Evolutionary conservation across 2,113 vertebrate species (phyloP).

Genomic region (Anhinga anhinga): DNA sequence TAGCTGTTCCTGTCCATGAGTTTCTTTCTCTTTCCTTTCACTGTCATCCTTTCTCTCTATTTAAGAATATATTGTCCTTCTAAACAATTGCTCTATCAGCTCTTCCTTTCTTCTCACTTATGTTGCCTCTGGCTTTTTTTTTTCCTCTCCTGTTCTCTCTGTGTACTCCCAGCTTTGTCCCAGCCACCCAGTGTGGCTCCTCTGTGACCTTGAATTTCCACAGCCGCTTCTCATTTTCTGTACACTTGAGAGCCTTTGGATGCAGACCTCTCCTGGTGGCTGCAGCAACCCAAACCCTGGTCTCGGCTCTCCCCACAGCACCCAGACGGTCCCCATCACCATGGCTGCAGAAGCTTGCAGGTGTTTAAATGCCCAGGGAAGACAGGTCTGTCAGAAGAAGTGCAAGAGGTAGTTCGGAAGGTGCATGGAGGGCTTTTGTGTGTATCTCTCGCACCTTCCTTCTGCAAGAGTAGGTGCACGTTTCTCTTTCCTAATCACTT

Average conservation of each 20-base stretch:
- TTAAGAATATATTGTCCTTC: neutral
- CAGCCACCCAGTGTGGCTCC: neutral
- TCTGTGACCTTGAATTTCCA: neutral
- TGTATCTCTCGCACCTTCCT: neutral
- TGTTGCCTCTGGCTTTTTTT: neutral
- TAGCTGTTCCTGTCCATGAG: neutral
- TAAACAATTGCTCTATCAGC: neutral
- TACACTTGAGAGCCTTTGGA: neutral
- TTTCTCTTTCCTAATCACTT: neutral
- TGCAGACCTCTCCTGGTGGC: neutral
- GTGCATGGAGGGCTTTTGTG: neutral
- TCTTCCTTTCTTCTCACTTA: neutral
- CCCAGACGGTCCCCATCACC: rapidly evolving
- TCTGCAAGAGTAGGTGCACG: neutral
- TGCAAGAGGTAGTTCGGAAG: neutral
- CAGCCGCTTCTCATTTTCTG: neutral
- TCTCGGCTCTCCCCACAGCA: neutral
- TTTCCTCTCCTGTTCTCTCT: neutral
- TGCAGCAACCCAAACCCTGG: neutral
- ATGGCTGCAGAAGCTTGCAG: neutral
- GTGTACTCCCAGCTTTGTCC: neutral
- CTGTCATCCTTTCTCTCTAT: neutral
- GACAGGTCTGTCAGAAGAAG: neutral
- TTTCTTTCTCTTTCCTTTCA: neutral
- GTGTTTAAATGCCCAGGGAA: neutral